phyloP scores from a whole-genome alignment of 2,113 vertebrate species.

The Saccopteryx bilineata region DNA sequence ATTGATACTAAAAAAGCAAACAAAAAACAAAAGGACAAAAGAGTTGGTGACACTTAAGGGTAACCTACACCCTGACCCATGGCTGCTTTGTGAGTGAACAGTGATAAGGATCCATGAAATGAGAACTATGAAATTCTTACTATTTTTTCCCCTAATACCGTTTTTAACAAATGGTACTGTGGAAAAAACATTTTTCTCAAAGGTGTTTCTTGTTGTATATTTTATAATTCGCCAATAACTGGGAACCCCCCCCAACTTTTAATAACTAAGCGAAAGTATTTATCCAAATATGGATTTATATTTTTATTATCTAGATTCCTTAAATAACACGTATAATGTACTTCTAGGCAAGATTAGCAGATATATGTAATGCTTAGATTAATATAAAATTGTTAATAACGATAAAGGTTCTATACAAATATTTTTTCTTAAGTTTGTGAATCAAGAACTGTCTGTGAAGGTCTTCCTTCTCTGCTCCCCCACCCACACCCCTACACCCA shows the following conservation, averaged over 20 bases:
- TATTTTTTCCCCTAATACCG: background rate
- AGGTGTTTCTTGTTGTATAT: background rate
- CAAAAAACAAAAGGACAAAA: background rate
- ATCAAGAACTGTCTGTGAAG: background rate
- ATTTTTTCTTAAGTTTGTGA: conserved; percentile 7
- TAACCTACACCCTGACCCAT: background rate
- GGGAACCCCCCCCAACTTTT: background rate
- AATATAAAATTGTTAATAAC: background rate
- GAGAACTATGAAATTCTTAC: background rate
- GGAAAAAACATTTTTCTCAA: background rate
- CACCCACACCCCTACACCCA: background rate
- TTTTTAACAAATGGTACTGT: background rate
- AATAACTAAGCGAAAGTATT: background rate
- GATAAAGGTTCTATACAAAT: background rate
- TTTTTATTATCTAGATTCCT: background rate
- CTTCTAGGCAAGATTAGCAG: background rate
- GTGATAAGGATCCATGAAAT: background rate
- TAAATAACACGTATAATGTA: background rate
- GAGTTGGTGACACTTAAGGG: background rate
- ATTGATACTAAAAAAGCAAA: background rate
- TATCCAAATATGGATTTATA: background rate
- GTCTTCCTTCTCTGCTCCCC: background rate
- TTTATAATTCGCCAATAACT: background rate
- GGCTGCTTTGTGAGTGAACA: background rate
- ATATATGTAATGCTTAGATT: background rate